Evolutionary conservation across 1,140 invertebrate species (phyloP).

Genomic region (Caligus rogercresseyi): DNA sequence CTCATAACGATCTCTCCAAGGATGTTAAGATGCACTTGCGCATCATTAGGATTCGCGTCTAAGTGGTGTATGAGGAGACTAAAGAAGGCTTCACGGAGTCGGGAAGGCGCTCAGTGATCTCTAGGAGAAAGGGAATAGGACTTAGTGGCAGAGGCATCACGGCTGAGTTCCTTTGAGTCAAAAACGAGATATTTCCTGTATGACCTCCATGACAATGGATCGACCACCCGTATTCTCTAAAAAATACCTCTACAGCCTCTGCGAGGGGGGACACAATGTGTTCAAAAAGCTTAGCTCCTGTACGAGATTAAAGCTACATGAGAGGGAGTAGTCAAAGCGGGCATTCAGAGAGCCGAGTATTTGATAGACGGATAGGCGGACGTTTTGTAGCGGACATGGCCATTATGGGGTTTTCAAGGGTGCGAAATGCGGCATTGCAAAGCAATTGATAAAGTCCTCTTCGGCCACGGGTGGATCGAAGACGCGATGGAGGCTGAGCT

Average conservation of each 20-base stretch:
- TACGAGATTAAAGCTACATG: conserved; percentile 42
- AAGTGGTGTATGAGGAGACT: conserved; percentile 19
- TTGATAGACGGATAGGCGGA: conserved; percentile 50
- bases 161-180: conserved; percentile 34
- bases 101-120: conserved; percentile 44
- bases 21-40: conserved; percentile 58
- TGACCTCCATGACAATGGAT: conserved; percentile 46
- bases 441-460: conserved; percentile 60
- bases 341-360: conserved; percentile 61
- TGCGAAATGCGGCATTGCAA: conserved; percentile 52
- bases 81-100: conserved; percentile 43
- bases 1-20: conserved; percentile 52
- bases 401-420: conserved; percentile 43
- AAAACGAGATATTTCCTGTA: conserved; percentile 48
- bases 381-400: conserved; percentile 40
- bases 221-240: conserved; percentile 41
- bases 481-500: conserved; percentile 47
- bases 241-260: conserved; percentile 43
- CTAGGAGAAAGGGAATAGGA: conserved; percentile 48
- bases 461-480: conserved; percentile 65
- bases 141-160: conserved; percentile 38
- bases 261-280: conserved; percentile 46
- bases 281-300: conserved; percentile 56
- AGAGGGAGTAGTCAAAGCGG: conserved; percentile 53
- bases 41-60: conserved; percentile 47